Conservation (phyloP, 2,113 vertebrate genomes). For the Poicephalus meyeri region DNA sequence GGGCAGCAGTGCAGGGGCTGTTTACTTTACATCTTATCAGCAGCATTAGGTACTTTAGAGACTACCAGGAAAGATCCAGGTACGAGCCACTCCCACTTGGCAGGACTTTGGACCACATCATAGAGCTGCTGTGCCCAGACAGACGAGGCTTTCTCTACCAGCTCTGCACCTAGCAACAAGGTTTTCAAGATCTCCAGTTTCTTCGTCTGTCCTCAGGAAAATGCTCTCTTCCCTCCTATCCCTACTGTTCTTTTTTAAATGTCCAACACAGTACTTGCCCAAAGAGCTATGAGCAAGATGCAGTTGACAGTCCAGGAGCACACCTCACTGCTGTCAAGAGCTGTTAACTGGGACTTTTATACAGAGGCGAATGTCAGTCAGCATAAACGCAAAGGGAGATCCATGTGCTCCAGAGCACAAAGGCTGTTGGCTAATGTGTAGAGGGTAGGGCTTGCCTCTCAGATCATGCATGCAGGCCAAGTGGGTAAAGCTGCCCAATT, state of each 20-base stretch:
- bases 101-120: conserved; percentile 34
- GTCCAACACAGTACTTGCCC: background rate
- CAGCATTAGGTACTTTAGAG: background rate
- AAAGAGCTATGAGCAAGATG: background rate
- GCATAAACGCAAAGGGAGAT: background rate
- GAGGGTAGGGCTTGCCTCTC: background rate
- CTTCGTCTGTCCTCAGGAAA: background rate
- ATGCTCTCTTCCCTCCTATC: background rate
- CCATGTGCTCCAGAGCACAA: background rate
- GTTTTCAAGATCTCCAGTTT: background rate
- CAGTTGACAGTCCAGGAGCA: background rate
- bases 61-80: conserved; percentile 4
- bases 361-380: background rate
- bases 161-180: background rate
- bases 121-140: background rate
- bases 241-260: background rate
- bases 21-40: conserved; percentile 52
- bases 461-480: background rate
- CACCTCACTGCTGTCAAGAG: background rate
- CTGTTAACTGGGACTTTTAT: background rate
- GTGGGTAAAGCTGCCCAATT: background rate
- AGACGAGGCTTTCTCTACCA: background rate
- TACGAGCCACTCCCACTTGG: background rate
- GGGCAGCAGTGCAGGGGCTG: background rate
- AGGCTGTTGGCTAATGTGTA: background rate